Percentiles rank a stretch among this genome's conserved stretches.
Conservation (phyloP, 2,797 vertebrate genomes). For the Oreortyx pictus region DNA sequence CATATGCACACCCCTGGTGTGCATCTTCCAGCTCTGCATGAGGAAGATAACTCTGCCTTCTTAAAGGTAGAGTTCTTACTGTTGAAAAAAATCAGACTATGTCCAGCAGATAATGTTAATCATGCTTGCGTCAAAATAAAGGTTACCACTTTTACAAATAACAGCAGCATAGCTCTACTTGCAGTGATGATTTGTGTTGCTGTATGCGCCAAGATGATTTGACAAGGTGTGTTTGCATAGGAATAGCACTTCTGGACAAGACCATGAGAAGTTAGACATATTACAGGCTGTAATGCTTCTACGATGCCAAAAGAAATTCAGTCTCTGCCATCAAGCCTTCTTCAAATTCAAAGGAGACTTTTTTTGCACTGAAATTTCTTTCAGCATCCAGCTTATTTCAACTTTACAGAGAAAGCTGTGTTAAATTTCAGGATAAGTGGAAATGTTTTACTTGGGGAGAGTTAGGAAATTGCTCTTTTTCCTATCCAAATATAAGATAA, state of each 20-base stretch:
- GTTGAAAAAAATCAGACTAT: not conserved
- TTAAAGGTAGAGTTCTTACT: not conserved
- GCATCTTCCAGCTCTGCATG: not conserved
- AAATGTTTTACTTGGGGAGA: not conserved
- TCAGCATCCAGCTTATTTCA: not conserved
- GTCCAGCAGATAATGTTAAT: not conserved
- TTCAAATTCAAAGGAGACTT: not conserved
- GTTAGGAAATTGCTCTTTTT: not conserved
- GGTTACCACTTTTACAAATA: not conserved
- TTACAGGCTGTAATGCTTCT: not conserved
- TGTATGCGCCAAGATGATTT: not conserved
- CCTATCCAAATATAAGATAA: not conserved
- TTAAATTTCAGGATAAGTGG: not conserved
- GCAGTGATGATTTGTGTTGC: not conserved
- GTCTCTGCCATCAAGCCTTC: not conserved
- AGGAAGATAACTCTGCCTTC: not conserved
- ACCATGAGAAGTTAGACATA: not conserved
- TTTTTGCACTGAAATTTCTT: not conserved
- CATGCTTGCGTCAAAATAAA: not conserved
- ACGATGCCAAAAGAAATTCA: not conserved
- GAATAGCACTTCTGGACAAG: not conserved
- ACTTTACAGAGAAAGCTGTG: not conserved
- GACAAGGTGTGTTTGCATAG: not conserved
- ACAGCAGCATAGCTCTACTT: not conserved
- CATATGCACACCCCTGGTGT: not conserved